Evolutionary conservation across 2,113 vertebrate genomes (phyloP).

Genomic region (Neogale vison): DNA sequence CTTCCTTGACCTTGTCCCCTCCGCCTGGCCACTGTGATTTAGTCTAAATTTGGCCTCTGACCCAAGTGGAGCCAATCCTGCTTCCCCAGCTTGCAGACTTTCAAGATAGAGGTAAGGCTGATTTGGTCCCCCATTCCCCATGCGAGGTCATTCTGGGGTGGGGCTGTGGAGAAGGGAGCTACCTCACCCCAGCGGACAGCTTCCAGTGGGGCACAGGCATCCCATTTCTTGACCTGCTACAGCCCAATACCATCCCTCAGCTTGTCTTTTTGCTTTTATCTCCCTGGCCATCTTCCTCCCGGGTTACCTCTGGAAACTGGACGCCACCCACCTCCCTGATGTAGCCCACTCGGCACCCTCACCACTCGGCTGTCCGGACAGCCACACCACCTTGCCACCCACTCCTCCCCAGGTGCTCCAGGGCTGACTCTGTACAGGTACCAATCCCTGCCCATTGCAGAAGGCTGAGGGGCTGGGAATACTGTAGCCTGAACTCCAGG

Average conservation of each 20-base stretch:
- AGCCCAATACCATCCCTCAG: accelerated
- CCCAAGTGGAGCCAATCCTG: neutral
- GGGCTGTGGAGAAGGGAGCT: neutral
- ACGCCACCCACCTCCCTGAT: neutral
- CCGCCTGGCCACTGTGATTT: neutral
- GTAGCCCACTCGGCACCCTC: neutral
- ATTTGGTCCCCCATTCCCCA: accelerated
- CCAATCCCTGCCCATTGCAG: accelerated
- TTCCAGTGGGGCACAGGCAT: accelerated
- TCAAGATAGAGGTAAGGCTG: neutral
- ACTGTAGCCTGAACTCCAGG: neutral
- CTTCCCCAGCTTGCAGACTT: neutral
- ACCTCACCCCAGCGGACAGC: neutral
- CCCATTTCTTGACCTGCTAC: neutral
- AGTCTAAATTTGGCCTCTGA: neutral
- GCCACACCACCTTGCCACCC: neutral
- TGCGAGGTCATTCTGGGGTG: too few relatives aligned
- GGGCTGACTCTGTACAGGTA: neutral
- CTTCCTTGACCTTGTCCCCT: neutral
- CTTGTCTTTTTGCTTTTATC: neutral
- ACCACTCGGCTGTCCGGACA: too few relatives aligned
- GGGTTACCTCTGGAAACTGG: neutral
- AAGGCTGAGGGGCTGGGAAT: neutral
- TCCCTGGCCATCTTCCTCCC: neutral
- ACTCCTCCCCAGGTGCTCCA: too few relatives aligned